Percentiles rank a stretch among this genome's conserved stretches.
phyloP scores from a whole-genome alignment of 2,888 invertebrate genomes.

The Stenolophus ochropezus region DNA sequence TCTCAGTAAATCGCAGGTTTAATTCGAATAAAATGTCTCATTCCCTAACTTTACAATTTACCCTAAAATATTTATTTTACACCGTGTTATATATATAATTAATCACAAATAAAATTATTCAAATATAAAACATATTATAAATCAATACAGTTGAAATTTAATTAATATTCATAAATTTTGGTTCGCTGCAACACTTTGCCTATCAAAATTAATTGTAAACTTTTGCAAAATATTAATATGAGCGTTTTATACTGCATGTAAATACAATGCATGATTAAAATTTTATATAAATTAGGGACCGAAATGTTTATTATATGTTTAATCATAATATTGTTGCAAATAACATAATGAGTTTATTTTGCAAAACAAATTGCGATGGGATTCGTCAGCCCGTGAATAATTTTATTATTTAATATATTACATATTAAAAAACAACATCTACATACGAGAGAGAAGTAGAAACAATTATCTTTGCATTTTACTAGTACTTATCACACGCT shows the following conservation, averaged over 20 bases:
- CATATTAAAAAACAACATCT: too few species aligned
- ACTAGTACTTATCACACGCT: too few species aligned
- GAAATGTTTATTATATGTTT: neutral
- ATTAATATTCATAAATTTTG: constrained; percentile 12
- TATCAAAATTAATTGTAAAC: neutral
- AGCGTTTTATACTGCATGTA: neutral
- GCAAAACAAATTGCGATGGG: neutral
- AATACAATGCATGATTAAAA: neutral
- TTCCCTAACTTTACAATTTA: neutral
- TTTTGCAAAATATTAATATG: neutral
- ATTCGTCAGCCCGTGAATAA: too few species aligned
- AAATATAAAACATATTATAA: constrained; percentile 9
- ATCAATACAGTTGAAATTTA: neutral
- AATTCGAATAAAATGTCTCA: neutral
- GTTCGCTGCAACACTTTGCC: neutral
- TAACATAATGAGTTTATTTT: neutral
- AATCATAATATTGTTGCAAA: neutral
- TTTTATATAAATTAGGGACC: neutral
- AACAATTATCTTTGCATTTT: too few species aligned
- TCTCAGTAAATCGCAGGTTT: neutral
- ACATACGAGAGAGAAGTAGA: too few species aligned
- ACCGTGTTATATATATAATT: neutral
- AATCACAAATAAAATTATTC: neutral
- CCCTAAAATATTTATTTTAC: neutral
- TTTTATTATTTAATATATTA: too few species aligned